Evolutionary conservation across 2,797 vertebrate species (phyloP).

Genomic region (Tapera naevia): DNA sequence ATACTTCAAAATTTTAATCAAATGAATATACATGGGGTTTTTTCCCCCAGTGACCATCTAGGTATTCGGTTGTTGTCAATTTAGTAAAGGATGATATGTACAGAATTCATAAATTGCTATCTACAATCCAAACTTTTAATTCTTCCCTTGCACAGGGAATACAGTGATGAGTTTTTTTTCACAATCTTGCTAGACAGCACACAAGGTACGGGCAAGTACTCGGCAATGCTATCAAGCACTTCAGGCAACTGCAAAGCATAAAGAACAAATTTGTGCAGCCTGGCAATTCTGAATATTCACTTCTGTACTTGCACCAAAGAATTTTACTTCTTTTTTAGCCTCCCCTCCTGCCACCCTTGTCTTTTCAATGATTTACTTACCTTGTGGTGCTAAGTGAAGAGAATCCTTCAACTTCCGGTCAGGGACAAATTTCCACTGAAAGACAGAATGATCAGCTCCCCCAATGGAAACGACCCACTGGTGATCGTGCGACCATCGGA

Average conservation of each 20-base stretch:
- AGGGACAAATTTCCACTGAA: constrained; percentile 98
- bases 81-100: background rate
- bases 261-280: background rate
- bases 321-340: background rate
- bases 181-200: background rate
- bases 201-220: background rate
- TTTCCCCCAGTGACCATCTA: background rate
- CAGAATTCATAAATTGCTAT: background rate
- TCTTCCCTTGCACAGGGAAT: background rate
- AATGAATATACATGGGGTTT: background rate
- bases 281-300: background rate
- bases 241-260: background rate
- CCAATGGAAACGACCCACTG: constrained; percentile 98
- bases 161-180: background rate
- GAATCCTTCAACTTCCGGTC: constrained; percentile 94
- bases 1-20: background rate
- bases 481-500: constrained; percentile 97
- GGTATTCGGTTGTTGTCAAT: background rate
- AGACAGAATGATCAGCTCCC: constrained; percentile 97
- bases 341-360: too few relatives aligned
- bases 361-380: constrained; percentile 57
- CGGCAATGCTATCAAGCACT: background rate
- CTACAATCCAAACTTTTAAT: background rate
- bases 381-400: constrained; percentile 94
- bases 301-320: background rate